These are phyloP conservation scores for Acleris literana DNA, from an alignment of 2,888 invertebrate species.

Conservation along the genomic window DNA sequence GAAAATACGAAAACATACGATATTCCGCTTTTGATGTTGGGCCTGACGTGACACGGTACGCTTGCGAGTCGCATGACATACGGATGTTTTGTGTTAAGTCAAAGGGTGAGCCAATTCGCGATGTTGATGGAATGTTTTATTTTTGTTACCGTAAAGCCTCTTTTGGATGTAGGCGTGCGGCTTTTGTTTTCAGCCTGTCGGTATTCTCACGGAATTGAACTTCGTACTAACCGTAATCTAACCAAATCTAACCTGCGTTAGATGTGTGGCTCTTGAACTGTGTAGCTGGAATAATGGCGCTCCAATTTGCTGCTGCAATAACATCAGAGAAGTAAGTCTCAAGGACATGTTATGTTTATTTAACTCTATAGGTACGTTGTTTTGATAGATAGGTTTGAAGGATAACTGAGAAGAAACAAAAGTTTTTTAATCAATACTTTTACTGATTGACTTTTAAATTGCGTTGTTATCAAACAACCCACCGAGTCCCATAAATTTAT, in stretches of 20 bases:
- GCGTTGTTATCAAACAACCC: too few species aligned
- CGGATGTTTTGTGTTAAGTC: conserved; percentile 26
- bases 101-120: conserved; percentile 22
- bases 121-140: conserved; percentile 31
- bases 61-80: conserved; percentile 24
- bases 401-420: too few species aligned
- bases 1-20: background rate
- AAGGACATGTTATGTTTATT: too few species aligned
- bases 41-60: conserved; percentile 16
- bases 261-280: background rate
- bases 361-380: too few species aligned
- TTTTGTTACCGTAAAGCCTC: conserved; percentile 22
- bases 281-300: background rate
- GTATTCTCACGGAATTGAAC: conserved; percentile 14
- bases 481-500: too few species aligned
- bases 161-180: conserved; percentile 16
- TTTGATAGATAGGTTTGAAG: too few species aligned
- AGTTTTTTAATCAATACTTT: too few species aligned
- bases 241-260: background rate
- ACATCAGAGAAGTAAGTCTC: too few species aligned
- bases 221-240: conserved; percentile 1
- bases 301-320: too few species aligned
- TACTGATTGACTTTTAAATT: too few species aligned
- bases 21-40: background rate
- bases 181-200: conserved; percentile 10